Base-by-base conservation (phyloP, 2,888 invertebrate genomes). In the Geophilus truncorum region DNA sequence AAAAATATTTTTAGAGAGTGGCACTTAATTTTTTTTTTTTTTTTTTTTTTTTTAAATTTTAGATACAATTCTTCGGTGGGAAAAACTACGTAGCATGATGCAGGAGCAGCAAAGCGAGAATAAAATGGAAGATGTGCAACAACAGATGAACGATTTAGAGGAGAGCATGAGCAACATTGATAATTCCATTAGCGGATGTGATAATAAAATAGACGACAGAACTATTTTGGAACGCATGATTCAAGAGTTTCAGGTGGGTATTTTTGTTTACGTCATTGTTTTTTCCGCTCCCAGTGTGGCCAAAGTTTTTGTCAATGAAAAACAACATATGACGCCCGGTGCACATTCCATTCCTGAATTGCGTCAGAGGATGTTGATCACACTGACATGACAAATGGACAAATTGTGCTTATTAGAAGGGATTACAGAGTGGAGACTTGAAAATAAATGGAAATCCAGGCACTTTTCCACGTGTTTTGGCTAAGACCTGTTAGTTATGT, bases 11-110 rank as follows among this genome's bases (percentile, higher is more conserved):
- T 57, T 57, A 21, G 57, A 57, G 10, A 57, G n/a, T n/a, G 5
- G 57, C 18, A 21, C 4, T 70, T 18, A 7, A 21, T 7, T 57
- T 70, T n/a, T 7, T 70, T 70, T 70, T 15, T 70, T 25, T n/a
- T 25, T 25, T 70, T 18, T 70, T 18, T 70, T 21, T n/a, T n/a
- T 45, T n/a, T 45, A 45, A n/a, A n/a, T n/a, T 32, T 32, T 9
- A 32, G 75, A 75, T 23, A 75, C 75, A 23, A 75, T 75, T 30
- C 32, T 75, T 84, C 85, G 88, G 85, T 88, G 90, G 90, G 89
- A 89, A 84, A 85, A 87, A 79, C 85, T 90, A 80, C 89, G 89
- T 85, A 86, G 87, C 28, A 86, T 86, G 78, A 86, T 86, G 7
- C 87, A 87, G 80, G 88, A 88, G 82, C 85, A 86, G 9, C 87